Evolutionary conservation across 2,888 invertebrate genomes (phyloP).

Genomic region (Neria commutata): DNA sequence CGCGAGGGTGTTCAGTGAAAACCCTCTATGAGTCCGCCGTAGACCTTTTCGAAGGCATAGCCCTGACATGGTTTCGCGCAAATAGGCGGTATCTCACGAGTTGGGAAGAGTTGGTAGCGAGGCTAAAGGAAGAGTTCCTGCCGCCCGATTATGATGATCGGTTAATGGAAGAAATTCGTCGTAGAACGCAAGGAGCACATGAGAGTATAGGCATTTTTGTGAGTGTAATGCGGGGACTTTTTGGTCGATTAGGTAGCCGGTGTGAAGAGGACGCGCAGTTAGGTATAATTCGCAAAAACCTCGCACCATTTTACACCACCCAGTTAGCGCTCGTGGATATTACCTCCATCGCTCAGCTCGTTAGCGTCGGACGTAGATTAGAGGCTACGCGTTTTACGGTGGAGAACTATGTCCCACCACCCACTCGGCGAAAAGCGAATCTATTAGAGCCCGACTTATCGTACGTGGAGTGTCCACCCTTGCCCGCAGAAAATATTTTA

Average conservation of each 20-base stretch:
- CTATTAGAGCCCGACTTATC: background rate
- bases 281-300: background rate
- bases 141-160: conserved; percentile 16
- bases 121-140: conserved; percentile 12
- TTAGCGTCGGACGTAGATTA: background rate
- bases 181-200: conserved; percentile 8
- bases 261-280: background rate
- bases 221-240: conserved; percentile 4
- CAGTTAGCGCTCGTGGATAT: background rate
- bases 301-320: conserved; percentile 1
- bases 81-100: background rate
- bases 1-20: background rate
- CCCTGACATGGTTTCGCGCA: background rate
- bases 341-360: background rate
- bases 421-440: background rate
- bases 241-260: background rate
- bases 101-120: conserved; percentile 3
- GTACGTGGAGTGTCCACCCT: background rate
- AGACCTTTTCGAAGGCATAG: background rate
- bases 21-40: background rate
- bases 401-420: background rate
- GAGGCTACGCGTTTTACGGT: background rate
- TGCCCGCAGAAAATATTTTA: background rate
- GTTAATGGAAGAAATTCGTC: conserved; percentile 13
- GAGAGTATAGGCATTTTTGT: conserved; percentile 17